Evolutionary conservation across 1,140 invertebrate species (phyloP), one percentile per base, ranked within the genome.

Genomic region (Calephelis virginiensis): DNA sequence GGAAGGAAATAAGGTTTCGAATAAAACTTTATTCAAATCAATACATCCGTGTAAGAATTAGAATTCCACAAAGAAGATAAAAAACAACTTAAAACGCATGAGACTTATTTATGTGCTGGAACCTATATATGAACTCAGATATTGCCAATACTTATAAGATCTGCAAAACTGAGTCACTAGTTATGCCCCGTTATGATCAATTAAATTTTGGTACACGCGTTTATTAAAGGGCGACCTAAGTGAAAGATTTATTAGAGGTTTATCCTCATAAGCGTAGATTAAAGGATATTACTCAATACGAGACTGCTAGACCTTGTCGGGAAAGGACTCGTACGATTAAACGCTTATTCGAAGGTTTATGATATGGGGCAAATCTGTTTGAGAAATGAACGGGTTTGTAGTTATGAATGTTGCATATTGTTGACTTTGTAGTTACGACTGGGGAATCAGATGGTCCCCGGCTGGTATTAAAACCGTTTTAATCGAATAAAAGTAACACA

Each of bases 201-300:
- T 89, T 89, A 90, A 83, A 88, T 88, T 88, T 89, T 89, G 89
- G 88, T 88, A 86, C 80, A 80, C 61, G 79, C 88, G 73, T 85
- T 89, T 86, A 89, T 89, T 86, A 87, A 90, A 89, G 79, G 82
- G 80, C 74, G 73, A 76, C 69, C 75, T 80, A 82, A 90, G 86
- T 83, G 84, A 86, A 88, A 86, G 86, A 90, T 90, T 90, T 89
- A 90, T 90, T 82, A 80, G 75, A 82, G 86, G 85, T 86, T 89
- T 89, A 90, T 86, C 84, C 83, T 85, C 84, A 87, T 87, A 88
- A 89, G 82, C 75, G 78, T 81, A 79, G 83, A 82, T 89, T 83
- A 85, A 80, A 77, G 73, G 82, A 79, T 77, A 85, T 85, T 81
- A 78, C 81, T 81, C 80, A 85, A 83, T 85, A 79, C 72, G 70